Percentiles rank a stretch among this genome's conserved stretches.
phyloP scores from a whole-genome alignment of 2,888 invertebrate species.

The Lithophane semibrunnea region DNA sequence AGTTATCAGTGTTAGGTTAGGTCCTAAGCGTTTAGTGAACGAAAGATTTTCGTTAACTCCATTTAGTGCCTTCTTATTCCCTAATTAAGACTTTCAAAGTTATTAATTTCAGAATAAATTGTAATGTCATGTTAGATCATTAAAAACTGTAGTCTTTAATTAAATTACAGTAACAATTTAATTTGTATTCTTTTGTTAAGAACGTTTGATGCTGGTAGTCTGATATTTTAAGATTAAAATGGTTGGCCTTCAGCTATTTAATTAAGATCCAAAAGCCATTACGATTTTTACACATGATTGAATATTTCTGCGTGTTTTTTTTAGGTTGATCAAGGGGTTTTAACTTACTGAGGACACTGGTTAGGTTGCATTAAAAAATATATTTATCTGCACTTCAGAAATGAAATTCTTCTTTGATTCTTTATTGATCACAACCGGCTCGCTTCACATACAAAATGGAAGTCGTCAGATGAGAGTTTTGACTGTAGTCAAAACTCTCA shows the following conservation, averaged over 20 bases:
- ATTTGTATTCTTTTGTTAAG: slow-evolving; percentile 7
- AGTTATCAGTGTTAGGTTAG: slow-evolving; percentile 33
- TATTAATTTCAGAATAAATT: slow-evolving; percentile 55
- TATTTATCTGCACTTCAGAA: not conserved
- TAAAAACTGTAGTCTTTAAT: slow-evolving; percentile 39
- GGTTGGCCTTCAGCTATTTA: slow-evolving; percentile 5
- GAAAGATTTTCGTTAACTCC: slow-evolving; percentile 40
- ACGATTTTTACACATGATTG: not conserved
- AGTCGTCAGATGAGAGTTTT: not conserved
- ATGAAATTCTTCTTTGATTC: not conserved
- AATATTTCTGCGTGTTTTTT: not conserved
- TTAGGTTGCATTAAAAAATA: not conserved
- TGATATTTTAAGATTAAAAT: slow-evolving; percentile 17
- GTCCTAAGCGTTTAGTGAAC: slow-evolving; percentile 32
- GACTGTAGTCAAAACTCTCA: too few relatives aligned
- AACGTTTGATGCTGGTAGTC: slow-evolving; percentile 9
- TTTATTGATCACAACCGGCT: not conserved
- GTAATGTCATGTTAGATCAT: slow-evolving; percentile 43
- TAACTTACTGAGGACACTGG: not conserved
- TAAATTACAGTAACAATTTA: slow-evolving; percentile 25
- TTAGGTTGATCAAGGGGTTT: slow-evolving; percentile 1
- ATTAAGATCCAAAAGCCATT: slow-evolving; percentile 4
- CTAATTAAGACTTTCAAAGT: slow-evolving; percentile 56
- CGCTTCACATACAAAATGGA: not conserved
- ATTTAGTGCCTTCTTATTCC: slow-evolving; percentile 49